Conservation (phyloP, 2,888 invertebrate species). For the Perizoma flavofasciatum region DNA sequence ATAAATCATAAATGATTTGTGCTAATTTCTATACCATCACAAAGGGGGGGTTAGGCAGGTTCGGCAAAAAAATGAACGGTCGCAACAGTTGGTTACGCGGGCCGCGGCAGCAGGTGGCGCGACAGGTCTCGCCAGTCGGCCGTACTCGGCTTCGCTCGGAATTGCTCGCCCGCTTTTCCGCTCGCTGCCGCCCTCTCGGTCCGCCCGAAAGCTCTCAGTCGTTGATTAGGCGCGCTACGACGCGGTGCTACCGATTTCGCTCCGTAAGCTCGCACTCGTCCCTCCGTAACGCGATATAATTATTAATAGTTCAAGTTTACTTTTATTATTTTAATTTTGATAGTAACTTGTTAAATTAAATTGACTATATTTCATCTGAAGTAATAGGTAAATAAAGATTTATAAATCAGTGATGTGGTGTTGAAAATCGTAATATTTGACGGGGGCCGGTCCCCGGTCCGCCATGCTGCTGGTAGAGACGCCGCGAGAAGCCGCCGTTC, state of each 20-base stretch:
- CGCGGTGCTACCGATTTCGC: constrained; percentile 57
- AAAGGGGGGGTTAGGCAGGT: constrained; percentile 48
- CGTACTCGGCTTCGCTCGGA: constrained; percentile 55
- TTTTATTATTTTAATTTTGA: constrained; percentile 14
- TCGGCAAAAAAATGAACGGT: constrained; percentile 80
- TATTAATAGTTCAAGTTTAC: constrained; percentile 32
- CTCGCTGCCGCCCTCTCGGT: constrained; percentile 76
- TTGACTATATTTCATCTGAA: neutral
- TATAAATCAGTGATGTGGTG: constrained; percentile 55
- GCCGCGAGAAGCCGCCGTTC: constrained; percentile 89
- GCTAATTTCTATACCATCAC: constrained; percentile 62
- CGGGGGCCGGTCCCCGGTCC: constrained; percentile 74
- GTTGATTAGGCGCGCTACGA: constrained; percentile 66
- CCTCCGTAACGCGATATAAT: constrained; percentile 41
- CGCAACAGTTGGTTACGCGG: constrained; percentile 78
- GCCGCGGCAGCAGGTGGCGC: constrained; percentile 72
- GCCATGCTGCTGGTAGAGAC: constrained; percentile 91
- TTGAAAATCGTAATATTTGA: constrained; percentile 44
- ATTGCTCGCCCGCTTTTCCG: constrained; percentile 60
- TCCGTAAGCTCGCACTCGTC: constrained; percentile 53
- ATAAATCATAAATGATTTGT: constrained; percentile 37
- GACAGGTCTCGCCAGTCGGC: constrained; percentile 71
- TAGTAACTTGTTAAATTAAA: constrained; percentile 10
- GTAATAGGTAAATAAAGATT: constrained; percentile 4
- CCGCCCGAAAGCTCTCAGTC: constrained; percentile 82